Evolutionary conservation across 2,797 vertebrate species (phyloP), one percentile per base, ranked within the genome.

Genomic region (Onychomys leucogaster): DNA sequence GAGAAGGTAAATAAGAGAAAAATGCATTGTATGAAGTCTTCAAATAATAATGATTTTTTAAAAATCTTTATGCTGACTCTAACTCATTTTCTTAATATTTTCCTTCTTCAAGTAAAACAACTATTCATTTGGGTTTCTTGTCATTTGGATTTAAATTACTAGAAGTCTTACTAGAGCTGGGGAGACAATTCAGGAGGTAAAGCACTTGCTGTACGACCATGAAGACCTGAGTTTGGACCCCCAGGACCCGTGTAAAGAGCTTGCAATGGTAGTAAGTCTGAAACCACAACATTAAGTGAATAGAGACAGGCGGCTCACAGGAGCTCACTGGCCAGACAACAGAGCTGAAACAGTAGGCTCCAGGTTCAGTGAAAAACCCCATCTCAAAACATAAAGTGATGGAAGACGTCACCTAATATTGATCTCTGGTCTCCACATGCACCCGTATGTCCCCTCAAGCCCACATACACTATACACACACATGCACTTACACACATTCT

Each of bases 11-110:
- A 67, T 25, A n/a, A 85, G 32, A 37, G 23, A 21, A 67, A 49
- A 85, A 67, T 52, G 43, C 63, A 49, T 16, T 52, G 12, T n/a
- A 8, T 69, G 13, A 85, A 69, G 69, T 69, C 52, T 63, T 52
- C 43, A 69, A 69, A 49, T 43, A 52, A 86, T 67, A 69, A 69
- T 52, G 12, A 27, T 86, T 78, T 32, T 49, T 55, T 10, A 52
- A 69, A 69, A n/a, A 25, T 65, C 61, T 95, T 75, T 77, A 46
- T 80, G 21, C 69, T 90, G 25, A 13, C 46, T 92, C 93, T 90
- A 94, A 88, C 14, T 80, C 43, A 1, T 92, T 94, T 95, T 95
- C 77, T 95, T 94, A 55, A 88, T 61, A 86, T 94, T 94, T 95
- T 9, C 69, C 69, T 84, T 67, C 41, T 84, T 89, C 55, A 41